Conservation (phyloP, 2,113 vertebrate genomes). For the Dinomys branickii region DNA sequence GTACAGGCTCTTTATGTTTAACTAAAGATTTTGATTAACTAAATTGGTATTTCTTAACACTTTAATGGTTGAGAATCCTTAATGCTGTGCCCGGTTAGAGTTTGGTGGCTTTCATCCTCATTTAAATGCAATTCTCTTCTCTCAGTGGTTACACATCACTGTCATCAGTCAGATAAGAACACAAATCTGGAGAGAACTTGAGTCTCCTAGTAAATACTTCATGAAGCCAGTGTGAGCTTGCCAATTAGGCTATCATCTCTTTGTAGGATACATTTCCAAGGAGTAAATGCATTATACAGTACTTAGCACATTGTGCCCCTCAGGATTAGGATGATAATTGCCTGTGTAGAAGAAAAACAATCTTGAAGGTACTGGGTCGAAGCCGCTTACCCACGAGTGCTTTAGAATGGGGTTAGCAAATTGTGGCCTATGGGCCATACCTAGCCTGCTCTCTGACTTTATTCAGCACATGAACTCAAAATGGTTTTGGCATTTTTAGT, state of each 20-base stretch:
- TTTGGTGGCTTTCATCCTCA: not conserved
- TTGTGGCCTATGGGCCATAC: not conserved
- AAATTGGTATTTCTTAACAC: not conserved
- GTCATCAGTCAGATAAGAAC: not conserved
- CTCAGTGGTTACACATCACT: not conserved
- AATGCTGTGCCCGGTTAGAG: not conserved
- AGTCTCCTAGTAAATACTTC: constrained; percentile 48
- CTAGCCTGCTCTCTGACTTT: not conserved
- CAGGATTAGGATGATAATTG: not conserved
- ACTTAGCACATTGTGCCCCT: not conserved
- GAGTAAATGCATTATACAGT: not conserved
- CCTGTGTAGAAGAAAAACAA: not conserved
- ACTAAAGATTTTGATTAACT: constrained; percentile 1
- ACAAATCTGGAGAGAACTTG: constrained; percentile 33
- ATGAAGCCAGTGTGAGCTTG: constrained; percentile 16
- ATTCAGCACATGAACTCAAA: not conserved
- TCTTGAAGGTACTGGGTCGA: constrained; percentile 18
- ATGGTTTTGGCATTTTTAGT: not conserved
- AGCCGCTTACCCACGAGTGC: not conserved
- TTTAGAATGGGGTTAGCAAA: not conserved
- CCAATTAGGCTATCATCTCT: constrained; percentile 23
- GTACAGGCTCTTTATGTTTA: not conserved
- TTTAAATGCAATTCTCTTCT: not conserved
- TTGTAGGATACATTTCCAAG: not conserved
- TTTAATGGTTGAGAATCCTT: not conserved